Evolutionary conservation across 2,797 vertebrate genomes (phyloP).

Genomic region (Bryconaethiops microstoma): DNA sequence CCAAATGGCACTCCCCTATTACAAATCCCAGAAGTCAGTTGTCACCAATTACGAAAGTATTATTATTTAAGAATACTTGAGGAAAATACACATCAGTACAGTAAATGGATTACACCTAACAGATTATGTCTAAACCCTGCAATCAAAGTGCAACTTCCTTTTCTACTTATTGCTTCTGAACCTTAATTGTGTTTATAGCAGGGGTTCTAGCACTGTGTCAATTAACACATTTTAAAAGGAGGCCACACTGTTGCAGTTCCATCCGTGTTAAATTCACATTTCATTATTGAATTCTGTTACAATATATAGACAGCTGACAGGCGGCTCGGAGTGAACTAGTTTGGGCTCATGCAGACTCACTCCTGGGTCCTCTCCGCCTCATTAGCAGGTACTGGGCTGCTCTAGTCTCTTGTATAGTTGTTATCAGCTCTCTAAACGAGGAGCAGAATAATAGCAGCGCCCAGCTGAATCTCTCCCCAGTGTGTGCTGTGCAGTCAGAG

Average conservation of each 20-base stretch:
- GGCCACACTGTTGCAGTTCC: neutral
- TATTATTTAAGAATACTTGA: too few species aligned
- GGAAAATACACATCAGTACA: too few species aligned
- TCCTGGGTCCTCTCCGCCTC: constrained; percentile 31
- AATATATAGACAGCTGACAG: neutral
- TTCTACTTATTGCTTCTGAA: neutral
- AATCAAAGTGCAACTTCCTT: too few species aligned
- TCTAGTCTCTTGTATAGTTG: constrained; percentile 27
- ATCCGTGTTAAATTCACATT: neutral
- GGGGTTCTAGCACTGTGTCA: too few species aligned
- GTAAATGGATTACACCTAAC: too few species aligned
- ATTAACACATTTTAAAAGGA: neutral
- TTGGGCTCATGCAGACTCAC: constrained; percentile 14
- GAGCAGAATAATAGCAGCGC: constrained; percentile 73
- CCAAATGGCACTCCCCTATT: too few species aligned
- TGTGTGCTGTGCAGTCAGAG: constrained; percentile 61
- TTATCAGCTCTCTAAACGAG: constrained; percentile 59
- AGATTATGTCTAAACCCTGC: too few species aligned
- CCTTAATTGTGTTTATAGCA: neutral
- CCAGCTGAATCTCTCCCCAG: constrained; percentile 69
- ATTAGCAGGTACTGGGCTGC: constrained; percentile 48
- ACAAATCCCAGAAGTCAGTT: too few species aligned
- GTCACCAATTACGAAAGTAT: too few species aligned
- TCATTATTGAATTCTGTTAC: constrained; percentile 5
- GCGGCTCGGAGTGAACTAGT: constrained; percentile 13